phyloP scores from a whole-genome alignment of 2,888 invertebrate genomes.

The Andrena praecox region DNA sequence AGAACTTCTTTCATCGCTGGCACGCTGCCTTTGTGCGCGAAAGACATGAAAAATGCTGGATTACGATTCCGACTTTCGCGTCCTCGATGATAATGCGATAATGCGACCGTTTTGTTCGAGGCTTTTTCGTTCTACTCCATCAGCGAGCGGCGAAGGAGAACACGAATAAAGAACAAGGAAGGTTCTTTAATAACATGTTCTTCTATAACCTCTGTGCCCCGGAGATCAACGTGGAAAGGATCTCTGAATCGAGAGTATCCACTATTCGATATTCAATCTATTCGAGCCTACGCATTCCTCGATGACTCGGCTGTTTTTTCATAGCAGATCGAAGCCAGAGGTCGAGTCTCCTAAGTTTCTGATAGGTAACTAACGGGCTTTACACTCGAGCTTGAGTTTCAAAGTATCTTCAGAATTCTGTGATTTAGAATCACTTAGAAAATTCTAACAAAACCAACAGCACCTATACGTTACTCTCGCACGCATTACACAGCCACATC shows the following conservation, averaged over 20 bases:
- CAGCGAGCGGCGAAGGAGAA: constrained; percentile 7
- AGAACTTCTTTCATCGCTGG: neutral
- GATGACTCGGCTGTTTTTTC: neutral
- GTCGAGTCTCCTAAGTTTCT: neutral
- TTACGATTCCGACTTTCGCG: constrained; percentile 35
- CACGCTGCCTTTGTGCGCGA: neutral
- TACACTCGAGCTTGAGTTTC: neutral
- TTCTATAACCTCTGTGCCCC: constrained; percentile 75
- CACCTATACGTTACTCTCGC: too few species aligned
- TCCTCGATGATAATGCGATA: constrained; percentile 29
- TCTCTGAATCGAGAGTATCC: constrained; percentile 32
- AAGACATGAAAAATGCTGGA: neutral
- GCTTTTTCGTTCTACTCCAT: constrained; percentile 31
- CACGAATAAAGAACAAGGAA: constrained; percentile 48
- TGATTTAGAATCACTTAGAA: neutral
- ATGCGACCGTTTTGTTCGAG: constrained; percentile 21
- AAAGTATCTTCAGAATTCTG: neutral
- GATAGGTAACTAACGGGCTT: neutral
- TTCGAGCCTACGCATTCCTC: constrained; percentile 22
- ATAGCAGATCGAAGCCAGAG: neutral
- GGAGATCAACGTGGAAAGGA: constrained; percentile 25
- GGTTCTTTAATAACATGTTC: constrained; percentile 79
- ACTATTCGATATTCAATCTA: constrained; percentile 4
- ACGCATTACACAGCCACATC: too few species aligned
- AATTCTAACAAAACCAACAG: neutral